Conservation (phyloP, 1,140 invertebrate genomes). For the Mercenaria mercenaria region DNA sequence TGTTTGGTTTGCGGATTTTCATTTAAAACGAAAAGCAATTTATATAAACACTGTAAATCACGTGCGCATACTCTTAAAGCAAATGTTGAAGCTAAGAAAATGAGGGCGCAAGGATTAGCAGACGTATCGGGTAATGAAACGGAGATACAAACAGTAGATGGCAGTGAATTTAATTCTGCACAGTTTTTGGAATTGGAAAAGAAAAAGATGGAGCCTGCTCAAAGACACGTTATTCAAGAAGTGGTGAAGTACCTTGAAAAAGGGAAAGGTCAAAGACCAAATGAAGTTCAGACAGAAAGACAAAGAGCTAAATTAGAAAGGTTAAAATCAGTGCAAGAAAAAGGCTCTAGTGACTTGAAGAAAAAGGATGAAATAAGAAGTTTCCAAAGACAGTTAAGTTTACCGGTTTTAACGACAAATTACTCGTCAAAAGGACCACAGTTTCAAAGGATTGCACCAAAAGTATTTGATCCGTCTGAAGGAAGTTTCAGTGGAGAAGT, state of each 20-base stretch:
- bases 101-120: neutral
- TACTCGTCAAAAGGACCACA: neutral
- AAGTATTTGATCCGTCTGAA: neutral
- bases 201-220: conserved; percentile 67
- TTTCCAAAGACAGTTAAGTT: conserved; percentile 35
- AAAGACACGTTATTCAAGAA: conserved; percentile 74
- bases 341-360: conserved; percentile 57
- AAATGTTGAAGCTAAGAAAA: conserved; percentile 55
- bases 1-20: conserved; percentile 95
- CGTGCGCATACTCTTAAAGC: conserved; percentile 89
- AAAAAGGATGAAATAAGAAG: conserved; percentile 30
- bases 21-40: conserved; percentile 97
- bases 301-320: conserved; percentile 59
- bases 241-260: conserved; percentile 75
- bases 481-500: neutral
- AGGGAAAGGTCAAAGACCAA: conserved; percentile 70
- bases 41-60: conserved; percentile 96
- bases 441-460: conserved; percentile 51
- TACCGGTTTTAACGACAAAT: conserved; percentile 32
- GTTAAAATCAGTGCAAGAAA: conserved; percentile 68
- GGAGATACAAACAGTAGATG: conserved; percentile 42
- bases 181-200: conserved; percentile 51
- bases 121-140: conserved; percentile 28
- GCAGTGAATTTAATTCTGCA: conserved; percentile 18
- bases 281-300: conserved; percentile 67